A percentile compares a stretch with the other conserved stretches of the same genome.
Conservation (phyloP, 1,140 invertebrate genomes). For the Galleria mellonella region DNA sequence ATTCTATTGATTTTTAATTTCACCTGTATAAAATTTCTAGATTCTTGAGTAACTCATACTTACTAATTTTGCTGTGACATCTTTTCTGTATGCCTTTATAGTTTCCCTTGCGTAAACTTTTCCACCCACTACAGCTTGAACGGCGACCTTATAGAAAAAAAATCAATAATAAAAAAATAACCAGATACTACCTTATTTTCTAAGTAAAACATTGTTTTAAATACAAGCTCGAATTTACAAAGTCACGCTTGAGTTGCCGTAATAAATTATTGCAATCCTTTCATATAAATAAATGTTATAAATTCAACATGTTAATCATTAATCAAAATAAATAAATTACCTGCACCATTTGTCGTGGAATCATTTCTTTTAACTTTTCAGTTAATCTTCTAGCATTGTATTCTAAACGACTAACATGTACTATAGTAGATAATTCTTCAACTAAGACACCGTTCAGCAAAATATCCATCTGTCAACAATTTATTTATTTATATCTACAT, state of each 20-base stretch:
- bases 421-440: conserved; percentile 91
- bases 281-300: too few species aligned
- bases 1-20: too few species aligned
- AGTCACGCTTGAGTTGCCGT: too few species aligned
- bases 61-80: conserved; percentile 95
- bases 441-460: conserved; percentile 87
- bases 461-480: conserved; percentile 79
- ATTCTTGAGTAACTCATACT: conserved; percentile 32
- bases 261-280: too few species aligned
- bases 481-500: too few species aligned
- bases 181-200: too few species aligned
- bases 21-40: too few species aligned
- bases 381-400: conserved; percentile 83
- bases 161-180: too few species aligned
- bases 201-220: too few species aligned
- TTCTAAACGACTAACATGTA: conserved; percentile 82
- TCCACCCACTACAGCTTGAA: conserved; percentile 89
- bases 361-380: conserved; percentile 87
- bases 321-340: conserved; percentile 18
- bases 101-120: conserved; percentile 92
- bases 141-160: conserved; percentile 77
- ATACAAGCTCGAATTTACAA: too few species aligned
- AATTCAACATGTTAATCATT: too few species aligned
- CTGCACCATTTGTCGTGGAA: conserved; percentile 91
- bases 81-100: conserved; percentile 91